These are phyloP conservation scores for Tenebrosternarchus preto DNA, from an alignment of 2,113 vertebrate genomes.

Conservation along the genomic window DNA sequence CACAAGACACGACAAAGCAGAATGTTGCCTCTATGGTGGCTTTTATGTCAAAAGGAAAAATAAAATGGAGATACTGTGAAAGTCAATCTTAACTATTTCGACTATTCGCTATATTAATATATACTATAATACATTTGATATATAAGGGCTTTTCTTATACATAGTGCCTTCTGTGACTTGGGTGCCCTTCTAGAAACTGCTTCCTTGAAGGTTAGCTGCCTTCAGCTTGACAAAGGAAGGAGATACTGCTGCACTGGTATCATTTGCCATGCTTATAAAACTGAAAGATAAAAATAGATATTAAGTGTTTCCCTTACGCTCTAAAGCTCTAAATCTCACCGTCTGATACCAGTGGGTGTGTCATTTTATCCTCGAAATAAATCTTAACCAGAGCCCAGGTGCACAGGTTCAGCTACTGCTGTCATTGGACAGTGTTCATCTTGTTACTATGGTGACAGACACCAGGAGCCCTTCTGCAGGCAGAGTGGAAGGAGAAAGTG, in stretches of 20 bases:
- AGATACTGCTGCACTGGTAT: background rate
- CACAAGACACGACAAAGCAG: background rate
- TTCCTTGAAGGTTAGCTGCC: no score
- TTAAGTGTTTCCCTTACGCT: background rate
- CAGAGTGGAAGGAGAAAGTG: conserved; percentile 17
- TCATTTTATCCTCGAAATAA: conserved; percentile 3
- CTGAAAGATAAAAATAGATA: background rate
- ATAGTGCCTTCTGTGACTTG: background rate
- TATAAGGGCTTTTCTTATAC: background rate
- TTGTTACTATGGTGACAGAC: conserved; percentile 57
- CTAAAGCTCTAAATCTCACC: background rate
- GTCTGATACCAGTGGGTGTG: background rate
- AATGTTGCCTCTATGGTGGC: background rate
- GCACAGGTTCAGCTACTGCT: conserved; percentile 26
- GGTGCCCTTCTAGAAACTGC: background rate
- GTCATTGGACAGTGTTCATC: conserved; percentile 43
- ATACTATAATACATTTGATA: no score
- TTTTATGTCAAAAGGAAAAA: background rate
- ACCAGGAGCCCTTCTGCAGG: conserved; percentile 40
- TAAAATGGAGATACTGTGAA: background rate
- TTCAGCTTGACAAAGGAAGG: background rate
- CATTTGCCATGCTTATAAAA: background rate
- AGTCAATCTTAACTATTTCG: background rate
- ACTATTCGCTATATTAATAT: no score
- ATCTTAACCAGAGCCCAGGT: conserved; percentile 4